Evolutionary conservation across 2,888 invertebrate species (phyloP).

Genomic region (Frankliniella fusca): DNA sequence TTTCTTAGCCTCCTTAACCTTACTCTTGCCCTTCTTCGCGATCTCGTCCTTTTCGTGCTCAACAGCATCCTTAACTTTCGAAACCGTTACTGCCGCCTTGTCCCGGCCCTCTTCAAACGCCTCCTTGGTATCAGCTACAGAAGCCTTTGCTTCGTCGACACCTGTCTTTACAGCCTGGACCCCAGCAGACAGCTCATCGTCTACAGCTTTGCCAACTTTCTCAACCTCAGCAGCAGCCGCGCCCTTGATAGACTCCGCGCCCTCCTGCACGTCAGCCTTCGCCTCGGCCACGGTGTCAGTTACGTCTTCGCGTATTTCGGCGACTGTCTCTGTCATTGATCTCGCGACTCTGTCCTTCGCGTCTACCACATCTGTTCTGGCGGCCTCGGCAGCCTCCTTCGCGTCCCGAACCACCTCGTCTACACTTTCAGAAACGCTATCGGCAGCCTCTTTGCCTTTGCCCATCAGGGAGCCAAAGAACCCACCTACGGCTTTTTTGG

Average conservation of each 20-base stretch:
- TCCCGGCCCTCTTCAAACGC: background rate
- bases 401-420: background rate
- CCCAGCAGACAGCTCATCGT: background rate
- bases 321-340: no score
- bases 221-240: background rate
- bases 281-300: background rate
- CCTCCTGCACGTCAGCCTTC: background rate
- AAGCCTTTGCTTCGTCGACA: background rate
- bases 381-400: background rate
- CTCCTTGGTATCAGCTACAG: background rate
- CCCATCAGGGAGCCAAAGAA: no score
- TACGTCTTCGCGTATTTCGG: background rate
- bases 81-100: background rate
- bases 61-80: slow-evolving; percentile 32
- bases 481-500: background rate
- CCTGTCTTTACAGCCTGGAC: background rate
- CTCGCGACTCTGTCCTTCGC: no score
- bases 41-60: slow-evolving; percentile 35
- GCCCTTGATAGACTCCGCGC: background rate
- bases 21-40: slow-evolving; percentile 31
- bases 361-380: no score
- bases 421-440: background rate
- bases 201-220: background rate
- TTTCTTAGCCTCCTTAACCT: slow-evolving; percentile 29
- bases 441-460: background rate